Percentiles rank a stretch among this genome's conserved stretches.
phyloP scores from a whole-genome alignment of 2,113 vertebrate species.

The Limnothrissa miodon region DNA sequence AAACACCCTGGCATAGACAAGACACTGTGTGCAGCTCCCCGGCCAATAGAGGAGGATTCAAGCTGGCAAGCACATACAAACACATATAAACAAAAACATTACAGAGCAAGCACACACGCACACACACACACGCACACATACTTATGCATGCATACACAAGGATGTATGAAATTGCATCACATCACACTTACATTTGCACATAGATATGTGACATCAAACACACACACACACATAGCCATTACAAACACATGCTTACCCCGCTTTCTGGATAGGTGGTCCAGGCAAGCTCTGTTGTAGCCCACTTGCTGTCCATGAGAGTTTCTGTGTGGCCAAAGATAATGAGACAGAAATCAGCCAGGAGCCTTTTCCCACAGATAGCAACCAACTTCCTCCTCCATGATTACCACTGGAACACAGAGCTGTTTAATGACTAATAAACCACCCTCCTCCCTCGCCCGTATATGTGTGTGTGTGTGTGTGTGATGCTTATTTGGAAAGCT shows the following conservation, averaged over 20 bases:
- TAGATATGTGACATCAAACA: not conserved
- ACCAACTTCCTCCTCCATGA: not conserved
- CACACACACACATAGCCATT: slow-evolving; percentile 38
- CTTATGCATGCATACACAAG: not conserved
- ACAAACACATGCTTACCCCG: slow-evolving; percentile 80
- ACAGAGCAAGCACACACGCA: not conserved
- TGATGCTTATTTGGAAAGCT: not conserved
- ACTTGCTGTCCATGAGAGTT: slow-evolving; percentile 97
- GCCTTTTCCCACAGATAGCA: not conserved
- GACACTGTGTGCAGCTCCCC: not conserved
- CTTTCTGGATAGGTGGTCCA: slow-evolving; percentile 97
- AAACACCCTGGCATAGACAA: not conserved
- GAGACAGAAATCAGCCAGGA: slow-evolving; percentile 1
- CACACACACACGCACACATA: slow-evolving; percentile 8
- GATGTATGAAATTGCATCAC: not conserved
- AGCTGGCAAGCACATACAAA: not conserved
- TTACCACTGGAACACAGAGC: not conserved
- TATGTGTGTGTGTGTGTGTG: too few relatives aligned
- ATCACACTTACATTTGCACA: not conserved
- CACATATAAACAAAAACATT: slow-evolving; percentile 21
- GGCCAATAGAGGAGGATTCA: not conserved
- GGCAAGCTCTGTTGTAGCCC: slow-evolving; percentile 94
- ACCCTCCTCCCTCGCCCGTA: not conserved
- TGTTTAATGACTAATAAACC: not conserved
- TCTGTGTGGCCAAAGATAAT: slow-evolving; percentile 75